phyloP scores from a whole-genome alignment of 1,140 invertebrate species.

The Aphelenchoides besseyi region DNA sequence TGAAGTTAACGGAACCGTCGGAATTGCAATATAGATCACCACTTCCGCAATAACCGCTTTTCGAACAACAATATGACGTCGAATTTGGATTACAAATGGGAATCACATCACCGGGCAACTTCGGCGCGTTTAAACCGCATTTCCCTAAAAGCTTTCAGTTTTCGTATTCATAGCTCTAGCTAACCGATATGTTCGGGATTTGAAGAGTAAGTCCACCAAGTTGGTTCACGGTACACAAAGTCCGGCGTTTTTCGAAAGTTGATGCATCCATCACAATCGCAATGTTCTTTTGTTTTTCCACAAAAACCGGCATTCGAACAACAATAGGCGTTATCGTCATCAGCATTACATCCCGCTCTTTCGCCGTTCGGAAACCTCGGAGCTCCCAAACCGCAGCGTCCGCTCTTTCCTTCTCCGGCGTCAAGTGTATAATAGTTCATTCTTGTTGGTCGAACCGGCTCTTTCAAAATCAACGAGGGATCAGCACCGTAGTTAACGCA shows the following conservation, averaged over 20 bases:
- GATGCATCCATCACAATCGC: no score
- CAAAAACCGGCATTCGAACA: slow-evolving; percentile 51
- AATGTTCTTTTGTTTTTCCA: slow-evolving; percentile 44
- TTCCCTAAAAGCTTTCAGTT: slow-evolving; percentile 39
- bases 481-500: slow-evolving; percentile 50
- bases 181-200: slow-evolving; percentile 44
- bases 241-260: no score
- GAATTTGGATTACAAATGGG: slow-evolving; percentile 49
- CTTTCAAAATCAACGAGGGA: slow-evolving; percentile 46
- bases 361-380: slow-evolving; percentile 34
- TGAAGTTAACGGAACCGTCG: slow-evolving; percentile 51
- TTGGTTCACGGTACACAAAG: slow-evolving; percentile 47
- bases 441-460: slow-evolving; percentile 42
- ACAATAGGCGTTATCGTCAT: slow-evolving; percentile 41
- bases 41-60: slow-evolving; percentile 36
- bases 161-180: no score
- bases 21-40: slow-evolving; percentile 45
- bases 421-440: slow-evolving; percentile 38
- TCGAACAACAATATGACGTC: slow-evolving; percentile 37
- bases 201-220: slow-evolving; percentile 50
- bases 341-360: slow-evolving; percentile 45
- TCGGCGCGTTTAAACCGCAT: slow-evolving; percentile 48
- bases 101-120: slow-evolving; percentile 38
- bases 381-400: slow-evolving; percentile 43
- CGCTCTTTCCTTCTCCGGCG: slow-evolving; percentile 42